Evolutionary conservation across 2,888 invertebrate genomes (phyloP), one percentile per base, ranked within the genome.

Genomic region (Caenorhabditis macrosperma): DNA sequence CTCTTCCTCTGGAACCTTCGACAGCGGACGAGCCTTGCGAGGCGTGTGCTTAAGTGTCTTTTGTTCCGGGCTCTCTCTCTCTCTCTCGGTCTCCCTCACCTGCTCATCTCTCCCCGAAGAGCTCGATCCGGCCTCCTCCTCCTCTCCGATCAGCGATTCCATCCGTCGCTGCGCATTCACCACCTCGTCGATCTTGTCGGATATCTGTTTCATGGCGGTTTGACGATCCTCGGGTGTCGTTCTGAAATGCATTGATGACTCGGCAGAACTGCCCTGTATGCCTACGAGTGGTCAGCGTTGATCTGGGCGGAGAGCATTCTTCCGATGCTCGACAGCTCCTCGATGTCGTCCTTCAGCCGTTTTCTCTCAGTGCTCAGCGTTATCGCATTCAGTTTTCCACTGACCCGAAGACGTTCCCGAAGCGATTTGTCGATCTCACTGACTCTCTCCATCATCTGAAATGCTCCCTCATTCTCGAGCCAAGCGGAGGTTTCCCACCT

Each of bases 271-370:
- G n/a, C n/a, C n/a, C n/a, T n/a, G n/a, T n/a, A 41, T 28, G 38
- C 63, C 50, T 38, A 81, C 81, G 67, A 41, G 28, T 84, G 81
- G 61, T 86, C 83, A 3, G 77, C 81, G 61, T 85, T 83, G 24
- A 84, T 83, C 48, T 86, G 84, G 0, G 81, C 78, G 2, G 69
- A 63, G 1, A 86, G 60, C 78, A 84, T 75, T 38, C 79, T 81
- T 44, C 78, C 82, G 28, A 85, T 84, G 48, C 81, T 83, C 26
- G 78, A 69, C 55, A 86, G 64, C 48, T 86, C 85, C 9, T 77
- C 78, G 5, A 85, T 78, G 61, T 85, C 82, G 12, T 71, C 74
- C 10, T 61, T 44, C 30, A 86, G 41, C 24, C 81, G 67, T 38
- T 82, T 59, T 46, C 85, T 61, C 26, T 84, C 84, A 3, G 79